Evolutionary conservation across 1,140 invertebrate genomes (phyloP), one percentile per base, ranked within the genome.

Genomic region (Drosophila sturtevanti): DNA sequence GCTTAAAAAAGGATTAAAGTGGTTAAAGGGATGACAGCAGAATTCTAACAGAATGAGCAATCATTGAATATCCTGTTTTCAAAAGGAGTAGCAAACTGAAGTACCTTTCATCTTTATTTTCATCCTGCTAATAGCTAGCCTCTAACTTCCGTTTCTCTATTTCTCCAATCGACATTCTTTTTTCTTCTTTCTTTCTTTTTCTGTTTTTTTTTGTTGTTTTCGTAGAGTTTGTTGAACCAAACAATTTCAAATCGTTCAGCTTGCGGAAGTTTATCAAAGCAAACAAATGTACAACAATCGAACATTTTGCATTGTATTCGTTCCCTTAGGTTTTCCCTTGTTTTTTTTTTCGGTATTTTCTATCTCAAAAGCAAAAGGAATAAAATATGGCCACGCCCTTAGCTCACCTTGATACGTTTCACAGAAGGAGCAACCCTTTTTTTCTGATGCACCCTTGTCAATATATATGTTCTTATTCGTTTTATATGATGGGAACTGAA

Each of bases 301-400:
- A 6, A 18, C 7, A 56, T 27, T 56, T 56, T 34, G n/a, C 12
- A 10, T 34, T 56, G 27, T 61, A n/a, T n/a, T n/a, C n/a, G n/a
- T 77, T 77, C 73, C 69, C 27, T 31, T 31, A 6, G 27, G 27
- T 31, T 31, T 72, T 38, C 12, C 0, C 1, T 12, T 37, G 1
- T 37, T 11, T 11, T 44, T 2, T 21, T 48, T 48, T 48, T 3
- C 2, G 16, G 16, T 48, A 21, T 48, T 48, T 48, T 48, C 9
- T 21, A 77, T 51, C 70, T 71, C 65, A 77, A 77, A 77, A 68
- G 27, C 14, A 22, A 61, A 44, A 27, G 21, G 38, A 24, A 68
- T 68, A 60, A 64, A 60, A 61, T 58, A 41, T 38, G 58, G 24
- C 22, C 51, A 41, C 63, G 68, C 60, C 35, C 31, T 24, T n/a